Base-by-base conservation (phyloP, 2,888 invertebrate species). In the Volucella inanis region DNA sequence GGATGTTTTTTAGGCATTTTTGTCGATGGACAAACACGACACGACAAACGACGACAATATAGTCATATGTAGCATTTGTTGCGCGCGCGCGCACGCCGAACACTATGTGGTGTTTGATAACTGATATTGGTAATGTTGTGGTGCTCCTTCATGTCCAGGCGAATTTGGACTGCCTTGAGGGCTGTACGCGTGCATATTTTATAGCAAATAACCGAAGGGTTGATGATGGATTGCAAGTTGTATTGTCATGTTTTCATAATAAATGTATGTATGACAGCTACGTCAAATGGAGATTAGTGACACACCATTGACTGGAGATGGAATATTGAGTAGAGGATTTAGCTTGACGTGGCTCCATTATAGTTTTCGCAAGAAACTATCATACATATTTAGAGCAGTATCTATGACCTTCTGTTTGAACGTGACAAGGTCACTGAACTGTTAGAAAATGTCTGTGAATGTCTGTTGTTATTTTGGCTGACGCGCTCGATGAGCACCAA, bases 161-260 rank as follows among this genome's bases (percentile, higher is more conserved):
- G 79, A 84, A 75, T 80, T 79, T 80, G 49, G 59, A 67, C 55
- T 65, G 47, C 1, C 45, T n/a, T 39, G 43, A 12, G 39, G 52
- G n/a, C 18, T 47, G 50, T 57, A 55, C 64, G 38, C 39, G 57
- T 47, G 43, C 39, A 49, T 64, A 52, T 50, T 39, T 14, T 55
- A 47, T 49, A 15, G 11, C n/a, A 8, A 12, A 31, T 57, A 47
- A 41, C 38, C 45, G 22, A 49, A 50, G 54, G 54, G 31, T 45
- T 39, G 57, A 65, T 84, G 84, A 84, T 84, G 84, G 65, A 79
- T 84, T 84, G 74, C 74, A 84, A 79, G 57, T 65, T 79, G 75
- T 65, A 79, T 61, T 81, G 80, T 81, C 80, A 81, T 81, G 80
- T 81, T 70, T 57, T 54, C 50, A 62, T 68, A 74, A 80, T 54